Conservation (phyloP, 1,140 invertebrate species). For the Apolygus lucorum region DNA sequence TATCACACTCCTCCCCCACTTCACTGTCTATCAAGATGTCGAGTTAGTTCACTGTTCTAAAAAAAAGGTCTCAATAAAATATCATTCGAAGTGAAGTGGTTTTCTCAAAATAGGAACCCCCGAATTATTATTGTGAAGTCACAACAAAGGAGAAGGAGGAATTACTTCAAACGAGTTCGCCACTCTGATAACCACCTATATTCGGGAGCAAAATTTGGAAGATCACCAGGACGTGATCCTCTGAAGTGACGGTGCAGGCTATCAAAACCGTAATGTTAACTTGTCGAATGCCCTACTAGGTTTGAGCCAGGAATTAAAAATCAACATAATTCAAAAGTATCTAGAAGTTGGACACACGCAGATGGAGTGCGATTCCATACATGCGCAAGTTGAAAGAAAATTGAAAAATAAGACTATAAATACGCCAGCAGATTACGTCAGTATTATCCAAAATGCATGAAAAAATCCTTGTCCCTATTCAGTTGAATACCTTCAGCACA, state of each 20-base stretch:
- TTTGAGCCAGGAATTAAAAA: slow-evolving; percentile 27
- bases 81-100: too few species aligned
- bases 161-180: slow-evolving; percentile 27
- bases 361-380: slow-evolving; percentile 37
- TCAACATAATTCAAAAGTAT: slow-evolving; percentile 36
- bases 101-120: too few species aligned
- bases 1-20: too few species aligned
- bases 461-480: slow-evolving; percentile 29
- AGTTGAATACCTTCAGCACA: slow-evolving; percentile 23
- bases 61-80: too few species aligned
- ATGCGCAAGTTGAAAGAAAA: slow-evolving; percentile 28
- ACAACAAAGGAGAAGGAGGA: neutral
- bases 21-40: too few species aligned
- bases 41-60: too few species aligned
- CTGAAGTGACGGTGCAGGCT: slow-evolving; percentile 33
- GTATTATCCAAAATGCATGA: slow-evolving; percentile 14
- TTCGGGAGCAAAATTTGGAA: slow-evolving; percentile 18
- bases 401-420: slow-evolving; percentile 20
- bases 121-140: too few species aligned
- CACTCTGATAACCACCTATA: slow-evolving; percentile 20
- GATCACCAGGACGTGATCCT: slow-evolving; percentile 31
- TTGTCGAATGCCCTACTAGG: slow-evolving; percentile 33
- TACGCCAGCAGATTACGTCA: slow-evolving; percentile 12
- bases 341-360: slow-evolving; percentile 37
- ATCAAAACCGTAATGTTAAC: slow-evolving; percentile 36